Base-by-base conservation (phyloP, 2,797 vertebrate species). In the Sternotherus odoratus region DNA sequence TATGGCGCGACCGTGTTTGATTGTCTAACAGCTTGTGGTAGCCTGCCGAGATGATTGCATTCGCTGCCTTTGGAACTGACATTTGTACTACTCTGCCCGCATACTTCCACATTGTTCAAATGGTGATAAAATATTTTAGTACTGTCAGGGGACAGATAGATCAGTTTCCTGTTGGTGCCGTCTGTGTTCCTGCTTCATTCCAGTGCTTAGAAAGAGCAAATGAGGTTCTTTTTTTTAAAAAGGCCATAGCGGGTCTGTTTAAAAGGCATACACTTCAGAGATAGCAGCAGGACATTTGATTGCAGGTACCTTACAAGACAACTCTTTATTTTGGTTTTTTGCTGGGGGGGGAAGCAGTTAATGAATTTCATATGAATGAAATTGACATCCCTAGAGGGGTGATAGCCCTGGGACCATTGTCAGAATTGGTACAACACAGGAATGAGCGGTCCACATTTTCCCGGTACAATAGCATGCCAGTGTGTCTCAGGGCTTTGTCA, bases 361-460 rank as follows among this genome's bases (percentile, higher is more conserved):
- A 56, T 51, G 24, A 84, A 66, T 93, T 94, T 94, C 60, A 56
- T 89, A 78, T 83, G 85, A 39, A 39, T 75, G 69, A 89, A 85
- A 26, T 63, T 33, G 43, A 28, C 56, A 57, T 12, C 56, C 12
- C 56, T 86, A 88, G 79, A 82, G 80, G 69, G 16, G n/a, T 60
- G 66, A 24, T 36, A 90, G 85, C 36, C 57, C 36, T 81, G 49
- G 94, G 72, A 74, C 78, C 87, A 26, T 88, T 84, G 77, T 66
- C 66, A 89, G 26, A 60, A 1, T 79, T 89, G 78, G 30, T 77
- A 19, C 80, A 17, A 15, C n/a, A 74, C 39, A 46, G 8, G 43
- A 46, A 43, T 12, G 30, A 77, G 33, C 10, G n/a, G 17, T 7
- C 23, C 33, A 33, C 11, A 5, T 30, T 23, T 36, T 10, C 33